A percentile compares a stretch with the other conserved stretches of the same genome.
Conservation (phyloP, 2,113 vertebrate genomes). For the Triplophysa dalaica region DNA sequence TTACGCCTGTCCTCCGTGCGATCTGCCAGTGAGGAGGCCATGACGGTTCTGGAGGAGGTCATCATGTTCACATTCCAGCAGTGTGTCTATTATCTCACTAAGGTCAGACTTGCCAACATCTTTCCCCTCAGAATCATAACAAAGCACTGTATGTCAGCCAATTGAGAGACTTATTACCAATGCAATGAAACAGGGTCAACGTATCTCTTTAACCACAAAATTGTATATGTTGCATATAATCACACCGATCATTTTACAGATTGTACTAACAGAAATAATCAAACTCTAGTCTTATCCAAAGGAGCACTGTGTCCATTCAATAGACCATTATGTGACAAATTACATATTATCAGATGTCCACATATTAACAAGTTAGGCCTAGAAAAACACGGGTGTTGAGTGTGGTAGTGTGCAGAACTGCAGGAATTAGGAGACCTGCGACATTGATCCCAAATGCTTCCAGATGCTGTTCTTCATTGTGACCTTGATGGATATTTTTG, state of each 20-base stretch:
- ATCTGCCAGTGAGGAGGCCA: conserved; percentile 72
- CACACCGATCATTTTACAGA: neutral
- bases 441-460: conserved; percentile 51
- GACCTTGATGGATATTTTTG: conserved; percentile 15
- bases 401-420: neutral
- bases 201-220: conserved; percentile 10
- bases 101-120: conserved; percentile 62
- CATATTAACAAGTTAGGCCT: neutral
- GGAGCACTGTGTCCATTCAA: conserved; percentile 50
- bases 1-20: conserved; percentile 63
- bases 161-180: neutral
- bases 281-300: conserved; percentile 55
- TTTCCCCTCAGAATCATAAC: neutral
- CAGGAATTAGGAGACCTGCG: neutral
- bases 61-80: conserved; percentile 81
- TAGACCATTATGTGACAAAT: conserved; percentile 9
- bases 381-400: conserved; percentile 55
- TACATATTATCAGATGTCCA: conserved; percentile 19
- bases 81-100: conserved; percentile 81
- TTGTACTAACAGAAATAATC: conserved; percentile 60
- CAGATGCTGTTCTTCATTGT: conserved; percentile 52
- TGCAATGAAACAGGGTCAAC: neutral
- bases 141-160: neutral
- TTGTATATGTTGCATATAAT: neutral
- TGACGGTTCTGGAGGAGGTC: conserved; percentile 77